Evolutionary conservation across 2,888 invertebrate species (phyloP), one percentile per base, ranked within the genome.

Genomic region (Strigamia crassipes): DNA sequence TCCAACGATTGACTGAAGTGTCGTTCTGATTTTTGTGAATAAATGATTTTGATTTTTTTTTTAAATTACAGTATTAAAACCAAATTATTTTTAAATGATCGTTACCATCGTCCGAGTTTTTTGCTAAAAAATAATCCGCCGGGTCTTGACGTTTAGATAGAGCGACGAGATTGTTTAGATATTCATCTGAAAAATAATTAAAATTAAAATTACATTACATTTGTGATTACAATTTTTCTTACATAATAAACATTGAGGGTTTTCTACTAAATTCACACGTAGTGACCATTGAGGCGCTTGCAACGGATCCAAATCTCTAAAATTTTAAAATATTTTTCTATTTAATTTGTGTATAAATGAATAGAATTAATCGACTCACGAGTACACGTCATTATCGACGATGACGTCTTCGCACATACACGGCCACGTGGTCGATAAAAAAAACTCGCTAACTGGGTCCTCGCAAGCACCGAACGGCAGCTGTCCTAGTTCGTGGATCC

Each of bases 401-500:
- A 96, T 92, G 83, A 94, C 91, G 87, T 94, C 93, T 87, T 96
- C 97, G 1, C 93, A 91, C 84, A 97, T 90, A 86, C 92, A 91
- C 0, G 94, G 94, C 97, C 97, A 98, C 31, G 93, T 94, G 73
- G 94, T 92, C 86, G 93, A 93, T 18, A 96, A 88, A 83, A 92
- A 89, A 34, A 96, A 90, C 87, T 93, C 92, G 81, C 92, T 93
- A 84, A 95, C 90, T 0, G 96, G 95, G 88, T 96, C 90, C 81
- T 92, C 92, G 42, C 92, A 92, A 38, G 94, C 93, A 51, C 97
- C 97, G 89, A 96, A 95, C 0, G 96, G 96, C 82, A 97, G 89
- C 84, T 89, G 89, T 23, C 90, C 90, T 81, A 89, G 91, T 42
- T 87, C 87, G 6, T 88, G 86, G 83, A 86, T 87, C 81, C 91